These are phyloP conservation scores for Drosophila lacicola DNA, from an alignment of 2,888 invertebrate species.

Conservation along the genomic window DNA sequence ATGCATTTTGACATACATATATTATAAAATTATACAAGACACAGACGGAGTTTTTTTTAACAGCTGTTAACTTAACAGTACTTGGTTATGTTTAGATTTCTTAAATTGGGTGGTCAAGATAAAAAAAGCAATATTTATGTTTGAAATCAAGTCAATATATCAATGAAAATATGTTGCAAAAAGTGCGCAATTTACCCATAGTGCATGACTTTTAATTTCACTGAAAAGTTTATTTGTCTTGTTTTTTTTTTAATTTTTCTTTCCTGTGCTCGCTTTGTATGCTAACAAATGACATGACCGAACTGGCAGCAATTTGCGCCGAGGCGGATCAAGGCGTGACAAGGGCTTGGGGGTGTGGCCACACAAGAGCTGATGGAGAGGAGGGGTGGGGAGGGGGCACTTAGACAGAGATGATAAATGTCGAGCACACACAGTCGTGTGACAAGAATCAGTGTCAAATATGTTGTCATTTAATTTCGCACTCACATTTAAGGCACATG, in stretches of 20 bases:
- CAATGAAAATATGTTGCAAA: too few species aligned
- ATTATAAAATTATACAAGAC: too few species aligned
- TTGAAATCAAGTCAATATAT: too few species aligned
- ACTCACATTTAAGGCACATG: constrained; percentile 57
- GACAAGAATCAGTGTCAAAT: constrained; percentile 81
- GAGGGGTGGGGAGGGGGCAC: constrained; percentile 31
- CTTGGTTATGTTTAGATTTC: background rate
- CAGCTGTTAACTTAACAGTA: background rate
- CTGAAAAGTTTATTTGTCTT: constrained; percentile 42
- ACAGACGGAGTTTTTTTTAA: too few species aligned
- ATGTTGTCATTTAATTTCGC: constrained; percentile 81
- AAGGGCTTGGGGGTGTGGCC: background rate
- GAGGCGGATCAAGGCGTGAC: constrained; percentile 9
- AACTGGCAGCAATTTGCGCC: constrained; percentile 46
- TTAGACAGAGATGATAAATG: constrained; percentile 77
- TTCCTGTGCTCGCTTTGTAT: constrained; percentile 15
- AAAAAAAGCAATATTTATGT: too few species aligned
- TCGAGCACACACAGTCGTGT: constrained; percentile 72
- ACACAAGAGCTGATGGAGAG: background rate
- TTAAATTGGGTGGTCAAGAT: too few species aligned
- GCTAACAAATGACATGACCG: constrained; percentile 64
- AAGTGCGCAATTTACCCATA: background rate
- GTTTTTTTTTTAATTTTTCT: constrained; percentile 20
- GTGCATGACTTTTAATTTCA: constrained; percentile 47
- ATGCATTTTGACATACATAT: too few species aligned